Percentiles rank a stretch among this genome's conserved stretches.
Conservation (phyloP, 2,888 invertebrate genomes). For the Osmoderma eremita region DNA sequence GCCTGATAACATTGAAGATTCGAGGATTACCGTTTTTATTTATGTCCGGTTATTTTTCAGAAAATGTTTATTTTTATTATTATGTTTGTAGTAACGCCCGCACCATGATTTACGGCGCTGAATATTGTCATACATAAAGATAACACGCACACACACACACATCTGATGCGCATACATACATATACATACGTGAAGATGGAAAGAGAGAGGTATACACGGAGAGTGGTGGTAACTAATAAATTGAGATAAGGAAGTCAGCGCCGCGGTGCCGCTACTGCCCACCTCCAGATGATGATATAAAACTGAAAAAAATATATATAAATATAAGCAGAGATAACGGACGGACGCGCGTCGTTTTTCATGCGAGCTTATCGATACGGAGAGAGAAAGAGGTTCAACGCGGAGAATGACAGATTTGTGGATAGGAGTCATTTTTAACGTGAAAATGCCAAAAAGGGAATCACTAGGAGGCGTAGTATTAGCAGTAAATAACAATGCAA, state of each 20-base stretch:
- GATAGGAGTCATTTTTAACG: too few species aligned
- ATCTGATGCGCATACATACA: too few species aligned
- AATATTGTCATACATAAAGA: conserved; percentile 38
- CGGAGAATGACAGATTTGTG: too few species aligned
- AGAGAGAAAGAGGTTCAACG: too few species aligned
- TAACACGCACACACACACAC: not conserved
- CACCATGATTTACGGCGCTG: conserved; percentile 23
- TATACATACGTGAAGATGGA: not conserved
- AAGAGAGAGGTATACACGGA: conserved; percentile 1
- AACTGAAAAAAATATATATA: conserved; percentile 26
- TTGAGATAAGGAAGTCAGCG: conserved; percentile 29
- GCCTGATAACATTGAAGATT: conserved; percentile 36
- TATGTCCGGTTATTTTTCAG: conserved; percentile 36
- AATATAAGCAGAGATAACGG: conserved; percentile 6
- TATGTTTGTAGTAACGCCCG: conserved; percentile 36
- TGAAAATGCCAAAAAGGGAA: too few species aligned
- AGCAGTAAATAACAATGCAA: too few species aligned
- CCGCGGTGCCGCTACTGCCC: conserved; percentile 1
- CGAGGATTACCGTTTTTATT: conserved; percentile 36
- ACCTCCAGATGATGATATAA: conserved; percentile 16
- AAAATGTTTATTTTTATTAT: conserved; percentile 39
- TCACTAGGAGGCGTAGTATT: too few species aligned
- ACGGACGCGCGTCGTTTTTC: too few species aligned
- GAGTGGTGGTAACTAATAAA: conserved; percentile 30
- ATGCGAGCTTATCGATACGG: too few species aligned